phyloP scores from a whole-genome alignment of 2,113 vertebrate species.

The Capra hircus region DNA sequence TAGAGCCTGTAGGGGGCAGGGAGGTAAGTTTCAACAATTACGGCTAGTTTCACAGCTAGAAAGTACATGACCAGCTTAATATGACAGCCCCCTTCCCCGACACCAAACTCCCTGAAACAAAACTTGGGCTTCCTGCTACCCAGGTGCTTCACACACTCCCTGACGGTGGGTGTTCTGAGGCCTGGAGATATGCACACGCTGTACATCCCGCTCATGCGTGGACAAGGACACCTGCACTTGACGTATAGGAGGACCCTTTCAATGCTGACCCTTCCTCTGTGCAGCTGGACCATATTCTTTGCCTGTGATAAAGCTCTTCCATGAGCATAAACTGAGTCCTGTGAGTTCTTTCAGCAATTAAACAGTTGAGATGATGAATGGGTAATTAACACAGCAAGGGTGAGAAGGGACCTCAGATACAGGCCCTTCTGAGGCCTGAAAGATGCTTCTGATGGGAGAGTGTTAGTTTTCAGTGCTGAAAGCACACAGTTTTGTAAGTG shows the following conservation, averaged over 20 bases:
- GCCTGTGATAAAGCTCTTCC: not conserved
- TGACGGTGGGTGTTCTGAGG: not conserved
- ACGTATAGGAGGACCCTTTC: not conserved
- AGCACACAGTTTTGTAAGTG: not conserved
- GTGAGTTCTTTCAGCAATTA: not conserved
- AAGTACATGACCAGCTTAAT: not conserved
- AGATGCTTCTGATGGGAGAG: not conserved
- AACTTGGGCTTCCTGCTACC: not conserved
- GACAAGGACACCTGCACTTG: not conserved
- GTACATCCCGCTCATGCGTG: not conserved
- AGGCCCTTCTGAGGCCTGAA: not conserved
- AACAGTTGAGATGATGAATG: not conserved
- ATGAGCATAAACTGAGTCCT: not conserved
- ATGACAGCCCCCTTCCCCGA: rapidly evolving
- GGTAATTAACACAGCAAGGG: not conserved
- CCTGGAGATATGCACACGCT: rapidly evolving
- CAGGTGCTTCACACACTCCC: not conserved
- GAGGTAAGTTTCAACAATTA: not conserved
- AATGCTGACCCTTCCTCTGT: not conserved
- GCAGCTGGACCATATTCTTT: not conserved
- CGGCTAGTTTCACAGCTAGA: not conserved
- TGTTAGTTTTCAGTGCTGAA: not conserved
- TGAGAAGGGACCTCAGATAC: not conserved
- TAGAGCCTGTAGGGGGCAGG: no score
- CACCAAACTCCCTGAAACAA: not conserved